phyloP scores from a whole-genome alignment of 2,888 invertebrate species.

The Drosophila testacea region DNA sequence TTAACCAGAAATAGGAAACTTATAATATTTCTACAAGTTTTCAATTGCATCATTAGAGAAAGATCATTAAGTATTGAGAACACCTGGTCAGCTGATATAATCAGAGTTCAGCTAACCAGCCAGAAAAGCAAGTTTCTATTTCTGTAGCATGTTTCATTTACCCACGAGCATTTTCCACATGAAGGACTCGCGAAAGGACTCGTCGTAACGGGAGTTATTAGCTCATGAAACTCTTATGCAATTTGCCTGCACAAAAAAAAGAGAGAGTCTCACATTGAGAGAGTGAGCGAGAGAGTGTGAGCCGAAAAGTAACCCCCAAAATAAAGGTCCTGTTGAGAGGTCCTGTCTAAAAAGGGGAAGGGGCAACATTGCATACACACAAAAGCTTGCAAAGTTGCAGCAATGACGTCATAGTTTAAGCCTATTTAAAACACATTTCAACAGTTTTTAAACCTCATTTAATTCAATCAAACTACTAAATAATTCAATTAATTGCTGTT shows the following conservation, averaged over 20 bases:
- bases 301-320: constrained; percentile 56
- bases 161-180: constrained; percentile 61
- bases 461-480: neutral
- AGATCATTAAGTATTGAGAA: neutral
- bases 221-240: constrained; percentile 76
- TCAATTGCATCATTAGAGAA: neutral
- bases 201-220: constrained; percentile 51
- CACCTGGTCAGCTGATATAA: constrained; percentile 54
- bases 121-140: constrained; percentile 44
- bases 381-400: constrained; percentile 66
- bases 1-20: neutral
- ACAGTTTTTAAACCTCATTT: neutral
- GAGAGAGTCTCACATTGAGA: neutral
- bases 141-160: constrained; percentile 39
- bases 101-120: constrained; percentile 31
- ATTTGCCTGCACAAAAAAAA: constrained; percentile 56
- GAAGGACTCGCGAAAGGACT: constrained; percentile 54
- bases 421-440: neutral
- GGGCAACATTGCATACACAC: constrained; percentile 71
- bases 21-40: neutral
- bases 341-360: constrained; percentile 28
- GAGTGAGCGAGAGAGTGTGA: constrained; percentile 22
- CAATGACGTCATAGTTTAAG: constrained; percentile 54
- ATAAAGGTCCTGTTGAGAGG: constrained; percentile 11
- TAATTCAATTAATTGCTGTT: constrained; percentile 7